phyloP scores from a whole-genome alignment of 2,113 vertebrate genomes.

The Capra hircus region DNA sequence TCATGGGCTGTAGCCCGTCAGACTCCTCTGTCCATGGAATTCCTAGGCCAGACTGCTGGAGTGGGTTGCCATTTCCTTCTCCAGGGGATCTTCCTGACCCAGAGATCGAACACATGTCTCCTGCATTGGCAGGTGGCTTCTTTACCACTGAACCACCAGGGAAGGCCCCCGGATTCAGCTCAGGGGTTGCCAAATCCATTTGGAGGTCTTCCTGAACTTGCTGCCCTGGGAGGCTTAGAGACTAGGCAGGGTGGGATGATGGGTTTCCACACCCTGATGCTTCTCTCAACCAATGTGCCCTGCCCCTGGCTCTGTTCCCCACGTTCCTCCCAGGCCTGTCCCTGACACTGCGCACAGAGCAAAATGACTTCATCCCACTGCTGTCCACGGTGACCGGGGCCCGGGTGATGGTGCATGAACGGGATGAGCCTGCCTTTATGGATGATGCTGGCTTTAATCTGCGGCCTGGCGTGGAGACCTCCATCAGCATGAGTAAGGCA shows the following conservation, averaged over 20 bases:
- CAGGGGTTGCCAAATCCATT: neutral
- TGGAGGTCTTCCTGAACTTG: neutral
- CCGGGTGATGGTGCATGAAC: constrained; percentile 83
- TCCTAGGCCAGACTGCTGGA: neutral
- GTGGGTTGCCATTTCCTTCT: neutral
- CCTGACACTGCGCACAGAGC: constrained; percentile 81
- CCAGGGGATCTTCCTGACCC: neutral
- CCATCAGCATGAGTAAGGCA: constrained; percentile 85
- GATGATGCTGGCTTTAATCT: constrained; percentile 86
- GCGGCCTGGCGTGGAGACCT: constrained; percentile 83
- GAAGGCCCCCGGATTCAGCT: neutral
- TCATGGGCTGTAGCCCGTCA: neutral
- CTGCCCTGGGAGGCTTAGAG: neutral
- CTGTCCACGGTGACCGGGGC: constrained; percentile 85
- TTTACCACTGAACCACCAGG: neutral
- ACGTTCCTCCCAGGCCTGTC: constrained; percentile 78
- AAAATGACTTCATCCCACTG: constrained; percentile 85
- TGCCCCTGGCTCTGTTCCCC: neutral
- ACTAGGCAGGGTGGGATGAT: neutral
- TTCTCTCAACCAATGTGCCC: neutral
- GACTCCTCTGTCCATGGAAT: neutral
- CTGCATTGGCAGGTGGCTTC: neutral
- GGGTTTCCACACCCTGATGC: neutral
- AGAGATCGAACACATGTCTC: neutral
- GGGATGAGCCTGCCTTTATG: constrained; percentile 85